Evolutionary conservation across 1,140 invertebrate species (phyloP), one percentile per base, ranked within the genome.

Genomic region (Leptinotarsa defecta): DNA sequence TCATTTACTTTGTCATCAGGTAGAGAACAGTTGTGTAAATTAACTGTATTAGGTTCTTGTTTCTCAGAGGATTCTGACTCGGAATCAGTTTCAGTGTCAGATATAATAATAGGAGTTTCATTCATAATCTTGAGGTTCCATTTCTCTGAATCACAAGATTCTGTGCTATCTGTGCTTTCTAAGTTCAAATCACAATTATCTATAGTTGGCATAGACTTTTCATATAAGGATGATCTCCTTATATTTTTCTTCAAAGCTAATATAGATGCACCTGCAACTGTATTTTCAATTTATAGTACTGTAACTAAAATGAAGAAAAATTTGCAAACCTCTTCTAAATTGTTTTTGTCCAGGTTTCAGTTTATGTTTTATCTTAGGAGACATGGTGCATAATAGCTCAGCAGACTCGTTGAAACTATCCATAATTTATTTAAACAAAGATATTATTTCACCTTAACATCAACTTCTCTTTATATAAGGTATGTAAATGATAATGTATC

Each of bases 231-330:
- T 43, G 81, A 83, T 71, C 78, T 75, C 72, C 82, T 72, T 49
- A 84, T 70, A 61, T 79, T 73, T 75, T 78, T 81, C 52, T 80
- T 83, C 48, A 83, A 74, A 49, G 83, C 81, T 74, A 84, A 78
- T 73, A 76, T 77, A 24, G 79, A 73, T 24, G 78, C 67, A 48
- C 72, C 82, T 79, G 24, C 61, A 82, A 83, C 67, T 52, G 64
- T 15, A 63, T 73, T 69, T 3, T 68, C 11, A 71, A 22, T 71
- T 69, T 15, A 49, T 61, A 63, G 69, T 20, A 52, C 49, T 11
- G 63, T 57, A 74, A 13, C 34, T 20, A 67, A 24, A 65, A 57
- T 2, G 68, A 24, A 49, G 34, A 22, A 19, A 64, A 63, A 15
- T 64, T 71, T n/a, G 69, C 64, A 68, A 76, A 82, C 79, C 62